A percentile compares a stretch with the other conserved stretches of the same genome.
Conservation (phyloP, 2,888 invertebrate species). For the Brachypalpus laphriformis region DNA sequence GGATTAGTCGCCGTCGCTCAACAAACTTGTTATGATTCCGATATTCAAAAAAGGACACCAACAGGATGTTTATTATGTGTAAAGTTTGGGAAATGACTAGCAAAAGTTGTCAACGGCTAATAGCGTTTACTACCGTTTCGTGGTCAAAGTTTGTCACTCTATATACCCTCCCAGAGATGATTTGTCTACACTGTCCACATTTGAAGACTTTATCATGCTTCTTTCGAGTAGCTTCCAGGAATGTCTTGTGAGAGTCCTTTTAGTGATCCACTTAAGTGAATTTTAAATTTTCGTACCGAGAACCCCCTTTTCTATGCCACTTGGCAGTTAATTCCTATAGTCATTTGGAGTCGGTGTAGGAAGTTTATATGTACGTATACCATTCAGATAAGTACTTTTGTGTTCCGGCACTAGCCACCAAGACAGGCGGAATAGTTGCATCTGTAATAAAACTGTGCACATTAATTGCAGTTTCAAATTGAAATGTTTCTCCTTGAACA, state of each 20-base stretch:
- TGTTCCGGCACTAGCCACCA: conserved; percentile 24
- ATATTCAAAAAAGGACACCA: not conserved
- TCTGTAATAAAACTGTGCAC: conserved; percentile 52
- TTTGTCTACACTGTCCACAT: not conserved
- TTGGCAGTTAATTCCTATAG: conserved; percentile 26
- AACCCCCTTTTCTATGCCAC: conserved; percentile 12
- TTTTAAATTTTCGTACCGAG: conserved; percentile 34
- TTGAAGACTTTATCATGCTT: conserved; percentile 30
- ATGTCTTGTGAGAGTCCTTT: conserved; percentile 25
- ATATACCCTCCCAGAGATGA: not conserved
- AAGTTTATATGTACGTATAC: conserved; percentile 40
- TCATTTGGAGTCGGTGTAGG: conserved; percentile 33
- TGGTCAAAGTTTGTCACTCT: conserved; percentile 11
- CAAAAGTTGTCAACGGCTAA: conserved; percentile 50
- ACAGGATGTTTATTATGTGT: conserved; percentile 53
- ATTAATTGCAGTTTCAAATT: conserved; percentile 61
- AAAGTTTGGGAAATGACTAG: conserved; percentile 42
- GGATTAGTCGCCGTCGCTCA: not conserved
- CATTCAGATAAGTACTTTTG: conserved; percentile 39
- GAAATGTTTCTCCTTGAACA: conserved; percentile 12
- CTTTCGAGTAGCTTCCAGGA: not conserved
- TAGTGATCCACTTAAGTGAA: conserved; percentile 46
- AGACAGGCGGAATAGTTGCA: conserved; percentile 2
- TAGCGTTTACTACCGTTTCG: conserved; percentile 48
- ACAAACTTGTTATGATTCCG: conserved; percentile 17